Evolutionary conservation across 2,797 vertebrate genomes (phyloP).

Genomic region (Cygnus olor): DNA sequence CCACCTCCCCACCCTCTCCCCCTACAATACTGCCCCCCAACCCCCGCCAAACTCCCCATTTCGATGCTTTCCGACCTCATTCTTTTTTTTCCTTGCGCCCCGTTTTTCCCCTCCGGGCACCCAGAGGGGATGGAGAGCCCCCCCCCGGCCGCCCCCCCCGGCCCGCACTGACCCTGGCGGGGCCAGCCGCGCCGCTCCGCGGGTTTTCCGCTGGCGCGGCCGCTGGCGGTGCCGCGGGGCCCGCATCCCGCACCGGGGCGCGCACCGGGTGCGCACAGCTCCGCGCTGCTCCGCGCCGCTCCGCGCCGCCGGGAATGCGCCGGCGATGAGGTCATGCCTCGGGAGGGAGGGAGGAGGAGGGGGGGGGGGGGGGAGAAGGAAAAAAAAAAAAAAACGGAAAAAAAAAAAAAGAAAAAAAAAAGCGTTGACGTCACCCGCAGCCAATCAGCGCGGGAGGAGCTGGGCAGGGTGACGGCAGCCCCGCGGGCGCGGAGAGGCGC

Average conservation of each 20-base stretch:
- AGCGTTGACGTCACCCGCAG: conserved; percentile 89
- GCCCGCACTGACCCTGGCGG: conserved; percentile 2
- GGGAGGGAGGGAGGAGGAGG: background rate
- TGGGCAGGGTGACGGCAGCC: conserved; percentile 86
- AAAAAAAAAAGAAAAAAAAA: conserved; percentile 54
- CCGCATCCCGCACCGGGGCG: background rate
- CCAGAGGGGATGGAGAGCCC: too few relatives aligned
- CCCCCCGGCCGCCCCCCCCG: too few relatives aligned
- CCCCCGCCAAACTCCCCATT: too few relatives aligned
- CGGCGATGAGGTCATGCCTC: conserved; percentile 92
- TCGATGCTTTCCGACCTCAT: too few relatives aligned
- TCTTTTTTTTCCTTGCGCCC: too few relatives aligned
- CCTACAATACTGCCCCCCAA: too few relatives aligned
- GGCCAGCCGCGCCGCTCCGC: conserved; percentile 65
- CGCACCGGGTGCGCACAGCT: background rate
- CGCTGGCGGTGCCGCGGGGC: conserved; percentile 67
- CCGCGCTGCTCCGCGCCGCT: background rate
- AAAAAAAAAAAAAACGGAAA: background rate
- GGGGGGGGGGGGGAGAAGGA: too few relatives aligned
- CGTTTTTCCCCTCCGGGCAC: too few relatives aligned
- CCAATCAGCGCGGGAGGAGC: conserved; percentile 87
- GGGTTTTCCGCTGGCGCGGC: conserved; percentile 54
- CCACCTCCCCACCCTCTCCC: too few relatives aligned
- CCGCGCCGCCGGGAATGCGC: conserved; percentile 44
- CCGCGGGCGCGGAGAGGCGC: conserved; percentile 33